Evolutionary conservation across 2,113 vertebrate genomes (phyloP), one percentile per base, ranked within the genome.

Genomic region (Platichthys stellatus): DNA sequence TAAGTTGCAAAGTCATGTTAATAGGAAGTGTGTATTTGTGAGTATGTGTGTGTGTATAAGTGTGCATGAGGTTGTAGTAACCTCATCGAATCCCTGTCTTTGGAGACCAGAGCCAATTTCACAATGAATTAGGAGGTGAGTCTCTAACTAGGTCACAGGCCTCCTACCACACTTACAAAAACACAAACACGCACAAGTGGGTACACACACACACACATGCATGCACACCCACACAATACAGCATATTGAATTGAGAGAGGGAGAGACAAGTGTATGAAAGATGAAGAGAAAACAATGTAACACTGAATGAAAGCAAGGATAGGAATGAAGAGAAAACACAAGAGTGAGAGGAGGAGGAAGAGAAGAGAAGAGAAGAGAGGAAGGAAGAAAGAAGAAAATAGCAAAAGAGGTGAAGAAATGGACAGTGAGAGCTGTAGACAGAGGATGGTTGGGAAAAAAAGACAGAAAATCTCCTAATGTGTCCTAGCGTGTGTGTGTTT

Each of bases 121-220:
- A 86, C 82, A 88, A 87, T 77, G 85, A 84, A 89, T 88, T 90
- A 89, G 69, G 79, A 89, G 84, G 86, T 89, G 79, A 83, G 77
- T 67, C 66, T 83, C 69, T 69, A 86, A 90, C 63, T 90, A 83
- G 89, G 87, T 88, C 90, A 91, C 20, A 14, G 57, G 72, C 47
- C 77, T 24, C 24, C 70, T 63, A 72, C 38, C 38, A 40, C 70
- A 58, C 2, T 11, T 60, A 63, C 61, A 57, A 17, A 40, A 5
- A 54, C 31, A 47, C 60, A 31, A 49, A 66, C 53, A 40, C 26
- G 24, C 17, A 63, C 18, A 35, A 40, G 40, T 14, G 23, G 3
- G n/a, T 4, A 2, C 35, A 38, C 35, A 38, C 35, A 10, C 35
- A 38, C 35, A 38, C 35, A 31, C 35, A 31, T 7, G 26, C 43